Evolutionary conservation across 2,113 vertebrate species (phyloP), one percentile per base, ranked within the genome.

Genomic region (Asarcornis scutulata): DNA sequence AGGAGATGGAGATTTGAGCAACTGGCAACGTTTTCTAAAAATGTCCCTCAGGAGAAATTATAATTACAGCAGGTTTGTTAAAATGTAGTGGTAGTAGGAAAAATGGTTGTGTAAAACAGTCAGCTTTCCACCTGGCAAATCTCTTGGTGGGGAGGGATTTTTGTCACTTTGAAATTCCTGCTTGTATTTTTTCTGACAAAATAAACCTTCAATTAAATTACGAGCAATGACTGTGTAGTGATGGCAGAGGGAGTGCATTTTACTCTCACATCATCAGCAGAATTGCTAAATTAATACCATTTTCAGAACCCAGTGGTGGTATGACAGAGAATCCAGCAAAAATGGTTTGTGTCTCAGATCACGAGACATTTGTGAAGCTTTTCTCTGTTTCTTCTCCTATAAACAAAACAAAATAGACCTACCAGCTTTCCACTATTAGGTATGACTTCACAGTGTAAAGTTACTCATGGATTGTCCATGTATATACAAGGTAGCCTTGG

Each of bases 241-340:
- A 14, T 79, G 75, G 82, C 82, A 95, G 71, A 73, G 83, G 48
- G 32, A 62, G 38, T 31, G 9, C 53, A 22, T 66, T 31, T 71
- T 88, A 20, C 75, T 83, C 55, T 79, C 44, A 48, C 63, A 40
- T 78, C 42, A 63, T 55, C 78, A 88, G 3, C 85, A 83, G 42
- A 83, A 86, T 77, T 86, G 86, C 79, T 90, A 66, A 96, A 96
- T 83, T 77, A 94, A 89, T 86, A 50, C 6, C 26, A 1, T 88
- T 93, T 96, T 66, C 68, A n/a, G 14, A 83, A 62, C 82, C 34
- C 69, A 14, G 27, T 79, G 58, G 40, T 84, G 29, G 29, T 68
- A 32, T 48, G 53, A 66, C 38, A 91, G 56, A 36, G 69, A 50
- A 68, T 8, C 69, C 31, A 52, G 73, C 44, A 89, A 78, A 63